Conservation (phyloP, 2,113 vertebrate species). For the Python bivittatus region DNA sequence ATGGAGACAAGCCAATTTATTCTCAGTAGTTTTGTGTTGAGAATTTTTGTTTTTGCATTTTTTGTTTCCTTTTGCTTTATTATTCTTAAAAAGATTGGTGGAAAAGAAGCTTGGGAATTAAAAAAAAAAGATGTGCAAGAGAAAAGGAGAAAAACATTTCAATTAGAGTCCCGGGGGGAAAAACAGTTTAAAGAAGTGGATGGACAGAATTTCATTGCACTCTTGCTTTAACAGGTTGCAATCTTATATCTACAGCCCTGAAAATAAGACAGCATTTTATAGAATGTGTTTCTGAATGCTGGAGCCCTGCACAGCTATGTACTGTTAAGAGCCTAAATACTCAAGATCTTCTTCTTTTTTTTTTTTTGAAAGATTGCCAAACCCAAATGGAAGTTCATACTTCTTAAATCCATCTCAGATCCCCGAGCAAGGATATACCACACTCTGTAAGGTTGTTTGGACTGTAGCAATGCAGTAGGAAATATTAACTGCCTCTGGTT, state of each 20-base stretch:
- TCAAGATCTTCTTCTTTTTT: background rate
- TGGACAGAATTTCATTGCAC: background rate
- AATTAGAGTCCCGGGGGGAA: background rate
- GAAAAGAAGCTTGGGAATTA: background rate
- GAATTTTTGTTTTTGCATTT: background rate
- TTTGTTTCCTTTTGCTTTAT: background rate
- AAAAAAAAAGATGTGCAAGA: background rate
- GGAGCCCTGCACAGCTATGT: background rate
- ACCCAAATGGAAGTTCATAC: background rate
- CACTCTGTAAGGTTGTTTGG: background rate
- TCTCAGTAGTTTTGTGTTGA: background rate
- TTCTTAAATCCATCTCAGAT: background rate
- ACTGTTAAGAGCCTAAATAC: background rate
- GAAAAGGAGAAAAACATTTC: background rate
- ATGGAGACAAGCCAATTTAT: background rate
- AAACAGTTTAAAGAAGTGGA: background rate
- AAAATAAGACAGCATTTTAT: background rate
- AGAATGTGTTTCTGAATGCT: background rate
- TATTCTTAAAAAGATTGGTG: background rate
- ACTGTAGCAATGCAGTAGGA: background rate
- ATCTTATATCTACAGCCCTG: background rate
- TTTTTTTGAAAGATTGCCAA: background rate
- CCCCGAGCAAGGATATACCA: background rate
- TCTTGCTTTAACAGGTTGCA: background rate
- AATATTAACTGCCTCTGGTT: background rate